These are phyloP conservation scores for Solenodon paradoxus DNA, from an alignment of 2,113 vertebrate genomes.

Conservation along the genomic window DNA sequence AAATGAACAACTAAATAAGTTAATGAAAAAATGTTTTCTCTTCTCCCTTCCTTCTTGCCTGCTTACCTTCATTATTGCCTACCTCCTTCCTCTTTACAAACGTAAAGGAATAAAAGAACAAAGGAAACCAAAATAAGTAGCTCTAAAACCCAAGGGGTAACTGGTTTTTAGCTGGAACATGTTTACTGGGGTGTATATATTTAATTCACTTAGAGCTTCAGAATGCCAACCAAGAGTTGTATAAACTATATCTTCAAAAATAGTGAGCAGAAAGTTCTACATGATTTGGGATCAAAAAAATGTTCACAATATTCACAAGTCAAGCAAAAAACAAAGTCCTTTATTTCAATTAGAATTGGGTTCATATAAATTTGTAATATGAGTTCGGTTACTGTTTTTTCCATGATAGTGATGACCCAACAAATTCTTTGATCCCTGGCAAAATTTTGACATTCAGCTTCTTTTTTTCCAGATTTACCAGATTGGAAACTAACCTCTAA, in stretches of 20 bases:
- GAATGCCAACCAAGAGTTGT: neutral
- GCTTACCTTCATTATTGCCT: too few relatives aligned
- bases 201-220: neutral
- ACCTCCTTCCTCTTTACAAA: too few relatives aligned
- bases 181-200: neutral
- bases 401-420: neutral
- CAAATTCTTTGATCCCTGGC: neutral
- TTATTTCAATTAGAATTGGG: neutral
- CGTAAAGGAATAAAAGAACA: too few relatives aligned
- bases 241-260: neutral
- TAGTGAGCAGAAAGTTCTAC: neutral
- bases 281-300: neutral
- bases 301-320: neutral
- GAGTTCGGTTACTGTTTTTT: neutral
- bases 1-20: too few relatives aligned
- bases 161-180: neutral
- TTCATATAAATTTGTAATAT: neutral
- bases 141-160: neutral
- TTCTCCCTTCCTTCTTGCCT: too few relatives aligned
- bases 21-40: too few relatives aligned
- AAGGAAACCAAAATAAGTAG: neutral
- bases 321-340: neutral
- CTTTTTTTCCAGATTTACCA: neutral
- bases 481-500: neutral
- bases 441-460: neutral